Evolutionary conservation across 2,888 invertebrate species (phyloP).

Genomic region (Drosophila peninsularis): DNA sequence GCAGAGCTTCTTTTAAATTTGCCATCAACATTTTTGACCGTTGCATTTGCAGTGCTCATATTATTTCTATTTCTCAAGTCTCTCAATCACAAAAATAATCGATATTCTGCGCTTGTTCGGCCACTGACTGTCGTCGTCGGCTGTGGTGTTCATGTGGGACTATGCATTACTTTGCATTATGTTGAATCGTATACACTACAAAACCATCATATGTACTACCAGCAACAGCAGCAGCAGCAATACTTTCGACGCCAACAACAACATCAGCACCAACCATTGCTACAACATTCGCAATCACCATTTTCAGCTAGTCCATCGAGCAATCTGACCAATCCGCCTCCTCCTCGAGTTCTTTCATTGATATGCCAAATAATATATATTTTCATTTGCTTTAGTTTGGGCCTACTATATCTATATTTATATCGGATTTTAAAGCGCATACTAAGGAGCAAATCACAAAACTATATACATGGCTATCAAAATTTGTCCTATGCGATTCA

Average conservation of each 20-base stretch:
- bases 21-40: slow-evolving; percentile 93
- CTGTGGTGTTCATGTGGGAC: slow-evolving; percentile 90
- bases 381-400: slow-evolving; percentile 92
- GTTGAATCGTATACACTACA: slow-evolving; percentile 86
- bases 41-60: slow-evolving; percentile 95
- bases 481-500: slow-evolving; percentile 95
- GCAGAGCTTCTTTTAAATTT: slow-evolving; percentile 93
- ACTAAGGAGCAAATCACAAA: slow-evolving; percentile 90
- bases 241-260: slow-evolving; percentile 73
- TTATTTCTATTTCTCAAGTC: slow-evolving; percentile 93
- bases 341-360: slow-evolving; percentile 88
- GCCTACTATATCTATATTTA: slow-evolving; percentile 93
- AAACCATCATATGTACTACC: slow-evolving; percentile 81
- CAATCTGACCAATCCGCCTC: slow-evolving; percentile 73
- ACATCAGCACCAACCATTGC: slow-evolving; percentile 60
- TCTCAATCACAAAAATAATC: slow-evolving; percentile 89
- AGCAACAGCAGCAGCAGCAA: slow-evolving; percentile 81
- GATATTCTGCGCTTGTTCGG: slow-evolving; percentile 89
- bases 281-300: slow-evolving; percentile 42
- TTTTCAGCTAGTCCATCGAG: slow-evolving; percentile 55
- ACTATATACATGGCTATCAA: slow-evolving; percentile 91
- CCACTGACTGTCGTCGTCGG: slow-evolving; percentile 92
- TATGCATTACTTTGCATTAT: slow-evolving; percentile 93
- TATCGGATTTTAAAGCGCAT: slow-evolving; percentile 91
- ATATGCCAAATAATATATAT: slow-evolving; percentile 95